Conservation (phyloP, 2,113 vertebrate species). For the Phasianus colchicus region DNA sequence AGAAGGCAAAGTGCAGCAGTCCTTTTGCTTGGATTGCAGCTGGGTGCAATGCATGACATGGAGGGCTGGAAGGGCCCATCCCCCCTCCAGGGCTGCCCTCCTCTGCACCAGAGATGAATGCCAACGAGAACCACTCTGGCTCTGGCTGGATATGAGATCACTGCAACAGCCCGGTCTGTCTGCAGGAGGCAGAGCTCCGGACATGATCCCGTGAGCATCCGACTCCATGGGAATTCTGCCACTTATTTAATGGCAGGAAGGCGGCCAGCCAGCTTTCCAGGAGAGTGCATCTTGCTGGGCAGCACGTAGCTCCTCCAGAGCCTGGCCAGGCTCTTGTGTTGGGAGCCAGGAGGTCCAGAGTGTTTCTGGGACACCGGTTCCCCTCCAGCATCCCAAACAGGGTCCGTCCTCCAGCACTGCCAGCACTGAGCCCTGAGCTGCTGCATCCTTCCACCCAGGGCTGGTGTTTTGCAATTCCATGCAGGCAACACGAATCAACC, state of each 20-base stretch:
- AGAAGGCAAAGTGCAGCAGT: neutral
- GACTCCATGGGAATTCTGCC: neutral
- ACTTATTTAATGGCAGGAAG: neutral
- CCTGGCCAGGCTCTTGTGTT: fast-evolving
- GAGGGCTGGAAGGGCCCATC: neutral
- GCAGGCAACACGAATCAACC: neutral
- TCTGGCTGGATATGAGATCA: neutral
- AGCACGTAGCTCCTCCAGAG: neutral
- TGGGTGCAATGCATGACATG: fast-evolving
- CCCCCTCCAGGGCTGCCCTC: neutral
- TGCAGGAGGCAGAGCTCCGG: neutral
- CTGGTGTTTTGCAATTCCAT: neutral
- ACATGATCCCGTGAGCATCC: neutral
- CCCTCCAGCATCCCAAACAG: neutral
- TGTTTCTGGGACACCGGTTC: neutral
- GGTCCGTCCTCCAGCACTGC: neutral
- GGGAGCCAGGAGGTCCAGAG: neutral
- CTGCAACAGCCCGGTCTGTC: neutral
- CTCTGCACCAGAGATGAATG: neutral
- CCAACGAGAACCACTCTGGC: fast-evolving
- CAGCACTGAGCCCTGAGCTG: fast-evolving
- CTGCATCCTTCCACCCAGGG: fast-evolving
- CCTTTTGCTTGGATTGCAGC: fast-evolving
- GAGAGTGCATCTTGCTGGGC: neutral
- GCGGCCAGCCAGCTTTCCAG: neutral